phyloP scores from a whole-genome alignment of 2,797 vertebrate species.

The Enteromius fasciolatus region DNA sequence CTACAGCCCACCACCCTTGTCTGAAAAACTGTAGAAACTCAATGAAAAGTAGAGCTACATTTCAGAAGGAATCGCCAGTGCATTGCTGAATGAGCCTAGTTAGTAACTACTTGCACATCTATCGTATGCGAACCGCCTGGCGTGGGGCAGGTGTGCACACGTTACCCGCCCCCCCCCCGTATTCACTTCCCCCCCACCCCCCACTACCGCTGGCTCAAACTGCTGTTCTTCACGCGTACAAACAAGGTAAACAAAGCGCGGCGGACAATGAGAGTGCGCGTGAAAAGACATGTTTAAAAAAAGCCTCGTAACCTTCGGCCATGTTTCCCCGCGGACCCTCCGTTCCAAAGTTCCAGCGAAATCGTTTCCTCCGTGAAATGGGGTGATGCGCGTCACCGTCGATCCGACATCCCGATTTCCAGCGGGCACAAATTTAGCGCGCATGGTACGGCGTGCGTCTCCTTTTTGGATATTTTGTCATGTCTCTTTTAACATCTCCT shows the following conservation, averaged over 20 bases:
- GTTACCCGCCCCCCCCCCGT: conserved; percentile 50
- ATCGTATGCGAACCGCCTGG: conserved; percentile 18
- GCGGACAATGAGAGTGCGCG: conserved; percentile 7
- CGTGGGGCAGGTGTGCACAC: conserved; percentile 74
- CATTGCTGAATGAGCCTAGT: conserved; percentile 12
- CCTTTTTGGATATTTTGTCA: conserved; percentile 88
- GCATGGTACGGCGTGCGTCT: conserved; percentile 96
- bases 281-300: conserved; percentile 69
- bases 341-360: conserved; percentile 91
- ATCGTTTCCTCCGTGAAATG: conserved; percentile 91
- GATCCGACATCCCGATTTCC: conserved; percentile 94
- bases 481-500: conserved; percentile 76
- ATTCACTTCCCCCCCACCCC: neutral
- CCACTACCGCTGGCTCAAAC: conserved; percentile 39
- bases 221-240: conserved; percentile 6
- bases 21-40: conserved; percentile 7
- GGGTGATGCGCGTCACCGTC: conserved; percentile 88
- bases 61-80: neutral
- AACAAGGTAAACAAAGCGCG: conserved; percentile 54
- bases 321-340: conserved; percentile 97
- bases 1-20: neutral
- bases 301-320: conserved; percentile 96
- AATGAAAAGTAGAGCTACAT: conserved; percentile 33
- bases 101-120: conserved; percentile 18
- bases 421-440: conserved; percentile 90